A percentile compares a stretch with the other conserved stretches of the same genome.
Conservation (phyloP, 2,888 invertebrate species). For the Pediacus dermestoides region DNA sequence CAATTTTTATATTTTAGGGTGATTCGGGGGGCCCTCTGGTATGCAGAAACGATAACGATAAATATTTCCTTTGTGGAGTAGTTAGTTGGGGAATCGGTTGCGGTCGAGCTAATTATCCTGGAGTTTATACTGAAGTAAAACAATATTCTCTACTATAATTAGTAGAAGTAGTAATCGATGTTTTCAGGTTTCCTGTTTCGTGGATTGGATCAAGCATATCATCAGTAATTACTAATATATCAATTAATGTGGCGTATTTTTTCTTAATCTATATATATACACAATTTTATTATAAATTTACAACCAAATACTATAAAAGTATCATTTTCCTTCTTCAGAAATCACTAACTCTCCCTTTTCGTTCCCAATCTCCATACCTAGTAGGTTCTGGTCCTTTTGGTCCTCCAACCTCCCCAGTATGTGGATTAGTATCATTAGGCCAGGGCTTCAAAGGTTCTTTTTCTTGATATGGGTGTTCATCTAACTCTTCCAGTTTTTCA, state of each 20-base stretch:
- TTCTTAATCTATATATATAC: no score
- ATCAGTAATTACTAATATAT: slow-evolving; percentile 1
- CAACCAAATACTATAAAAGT: no score
- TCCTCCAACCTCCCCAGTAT: slow-evolving; percentile 93
- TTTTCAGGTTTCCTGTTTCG: slow-evolving; percentile 35
- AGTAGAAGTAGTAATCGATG: no score
- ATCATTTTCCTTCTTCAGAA: no score
- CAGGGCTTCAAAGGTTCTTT: slow-evolving; percentile 79
- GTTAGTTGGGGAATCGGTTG: slow-evolving; percentile 49
- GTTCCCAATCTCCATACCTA: slow-evolving; percentile 98
- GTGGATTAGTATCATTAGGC: slow-evolving; percentile 85
- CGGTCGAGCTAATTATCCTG: slow-evolving; percentile 39
- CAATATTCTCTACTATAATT: no score
- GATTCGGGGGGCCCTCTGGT: slow-evolving; percentile 48
- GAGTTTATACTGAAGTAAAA: slow-evolving; percentile 41
- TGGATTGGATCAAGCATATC: slow-evolving; percentile 34
- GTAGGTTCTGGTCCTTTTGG: slow-evolving; percentile 98
- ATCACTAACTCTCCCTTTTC: slow-evolving; percentile 94
- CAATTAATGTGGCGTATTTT: no score
- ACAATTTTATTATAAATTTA: no score
- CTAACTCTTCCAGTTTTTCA: slow-evolving; percentile 73
- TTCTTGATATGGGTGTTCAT: slow-evolving; percentile 71
- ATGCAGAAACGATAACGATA: slow-evolving; percentile 37
- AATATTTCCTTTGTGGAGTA: slow-evolving; percentile 45
- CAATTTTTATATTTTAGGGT: slow-evolving; percentile 34